These are phyloP conservation scores for Stenolophus ochropezus DNA, from an alignment of 2,888 invertebrate species.

Conservation along the genomic window DNA sequence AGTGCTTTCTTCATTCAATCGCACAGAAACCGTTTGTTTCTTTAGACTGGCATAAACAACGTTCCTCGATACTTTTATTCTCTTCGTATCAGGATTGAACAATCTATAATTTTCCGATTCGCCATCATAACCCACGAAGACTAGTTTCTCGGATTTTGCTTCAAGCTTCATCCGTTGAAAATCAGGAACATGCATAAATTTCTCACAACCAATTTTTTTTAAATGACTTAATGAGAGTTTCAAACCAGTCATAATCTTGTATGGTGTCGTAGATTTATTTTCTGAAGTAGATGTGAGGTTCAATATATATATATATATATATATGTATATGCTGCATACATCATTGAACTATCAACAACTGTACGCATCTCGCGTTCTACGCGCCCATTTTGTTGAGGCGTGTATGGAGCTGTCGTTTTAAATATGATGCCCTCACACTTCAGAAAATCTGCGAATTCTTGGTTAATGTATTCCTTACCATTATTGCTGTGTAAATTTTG, in stretches of 20 bases:
- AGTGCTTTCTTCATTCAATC: too few species aligned
- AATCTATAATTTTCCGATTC: constrained; percentile 63
- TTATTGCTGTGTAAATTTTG: neutral
- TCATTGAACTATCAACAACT: constrained; percentile 66
- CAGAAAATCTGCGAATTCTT: neutral
- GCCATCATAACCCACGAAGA: constrained; percentile 61
- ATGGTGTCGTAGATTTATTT: constrained; percentile 61
- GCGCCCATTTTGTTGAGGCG: constrained; percentile 65
- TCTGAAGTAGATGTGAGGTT: constrained; percentile 62
- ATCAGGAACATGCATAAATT: constrained; percentile 54
- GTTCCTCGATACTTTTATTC: constrained; percentile 64
- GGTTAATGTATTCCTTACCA: neutral
- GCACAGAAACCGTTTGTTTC: too few species aligned
- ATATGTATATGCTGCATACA: constrained; percentile 64
- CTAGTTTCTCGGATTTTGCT: constrained; percentile 58
- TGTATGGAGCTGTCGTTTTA: neutral
- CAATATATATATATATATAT: constrained; percentile 65
- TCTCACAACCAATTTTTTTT: constrained; percentile 62
- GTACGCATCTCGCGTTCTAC: constrained; percentile 67
- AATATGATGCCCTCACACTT: neutral
- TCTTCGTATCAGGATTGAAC: constrained; percentile 61
- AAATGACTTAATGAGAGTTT: constrained; percentile 62
- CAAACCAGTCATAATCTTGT: constrained; percentile 62
- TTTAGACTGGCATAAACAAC: constrained; percentile 63
- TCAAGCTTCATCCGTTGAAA: constrained; percentile 58